Conservation (phyloP, 2,797 vertebrate genomes). For the Atherinosoma microstoma region DNA sequence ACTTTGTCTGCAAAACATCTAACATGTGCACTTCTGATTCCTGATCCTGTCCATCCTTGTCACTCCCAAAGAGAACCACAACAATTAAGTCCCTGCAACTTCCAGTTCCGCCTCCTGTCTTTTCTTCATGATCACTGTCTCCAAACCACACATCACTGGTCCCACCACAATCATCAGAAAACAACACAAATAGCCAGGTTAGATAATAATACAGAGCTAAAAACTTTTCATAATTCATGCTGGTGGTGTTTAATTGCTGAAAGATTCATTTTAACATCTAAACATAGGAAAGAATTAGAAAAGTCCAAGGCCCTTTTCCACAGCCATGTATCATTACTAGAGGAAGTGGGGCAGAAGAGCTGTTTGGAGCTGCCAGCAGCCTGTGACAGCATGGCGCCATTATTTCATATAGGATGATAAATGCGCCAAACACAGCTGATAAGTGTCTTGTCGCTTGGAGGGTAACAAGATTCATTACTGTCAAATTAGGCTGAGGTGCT, state of each 20-base stretch:
- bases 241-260: not conserved
- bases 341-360: conserved; percentile 21
- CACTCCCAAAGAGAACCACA: too few species aligned
- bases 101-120: not conserved
- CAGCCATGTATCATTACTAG: conserved; percentile 33
- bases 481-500: conserved; percentile 61
- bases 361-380: conserved; percentile 42
- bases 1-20: not conserved
- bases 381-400: conserved; percentile 47
- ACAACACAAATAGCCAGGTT: not conserved
- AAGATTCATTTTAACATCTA: not conserved
- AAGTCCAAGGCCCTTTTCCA: conserved; percentile 21
- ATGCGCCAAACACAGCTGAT: conserved; percentile 55
- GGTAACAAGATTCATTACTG: conserved; percentile 70
- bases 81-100: not conserved
- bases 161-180: not conserved
- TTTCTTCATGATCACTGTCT: not conserved
- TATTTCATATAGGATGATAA: conserved; percentile 63
- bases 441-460: conserved; percentile 56
- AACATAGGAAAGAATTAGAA: not conserved
- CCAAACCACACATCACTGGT: not conserved
- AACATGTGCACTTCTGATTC: not conserved
- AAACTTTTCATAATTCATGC: not conserved
- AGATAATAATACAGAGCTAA: not conserved
- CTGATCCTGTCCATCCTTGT: not conserved